Evolutionary conservation across 1,140 invertebrate genomes (phyloP).

Genomic region (Hylaeus volcanicus): DNA sequence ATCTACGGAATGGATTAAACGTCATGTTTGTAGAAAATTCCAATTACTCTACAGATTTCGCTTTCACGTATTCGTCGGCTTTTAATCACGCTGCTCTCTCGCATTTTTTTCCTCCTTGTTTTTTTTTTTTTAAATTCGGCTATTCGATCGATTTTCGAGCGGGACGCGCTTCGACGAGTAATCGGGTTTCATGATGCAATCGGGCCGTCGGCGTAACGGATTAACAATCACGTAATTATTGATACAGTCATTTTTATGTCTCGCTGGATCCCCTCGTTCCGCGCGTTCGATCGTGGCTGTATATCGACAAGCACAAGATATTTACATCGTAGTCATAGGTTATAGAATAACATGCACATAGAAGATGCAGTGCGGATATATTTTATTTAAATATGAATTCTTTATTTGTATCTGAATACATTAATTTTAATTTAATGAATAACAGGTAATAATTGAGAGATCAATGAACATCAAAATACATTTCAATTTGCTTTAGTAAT

Average conservation of each 20-base stretch:
- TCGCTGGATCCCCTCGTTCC: neutral
- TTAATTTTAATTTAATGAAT: too few species aligned
- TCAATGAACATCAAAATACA: too few species aligned
- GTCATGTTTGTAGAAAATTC: constrained; percentile 3
- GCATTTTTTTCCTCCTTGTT: too few species aligned
- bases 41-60: neutral
- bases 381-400: too few species aligned
- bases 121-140: neutral
- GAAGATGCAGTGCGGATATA: too few species aligned
- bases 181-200: neutral
- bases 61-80: neutral
- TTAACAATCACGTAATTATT: neutral
- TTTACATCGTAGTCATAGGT: too few species aligned
- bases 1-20: neutral
- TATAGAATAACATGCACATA: too few species aligned
- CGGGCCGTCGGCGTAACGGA: neutral
- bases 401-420: too few species aligned
- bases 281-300: neutral
- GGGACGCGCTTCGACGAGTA: neutral
- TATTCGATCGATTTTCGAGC: neutral
- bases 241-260: neutral
- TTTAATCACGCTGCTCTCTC: neutral
- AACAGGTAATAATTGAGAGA: too few species aligned
- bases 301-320: too few species aligned
- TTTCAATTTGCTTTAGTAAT: too few species aligned